Evolutionary conservation across 2,888 invertebrate genomes (phyloP), one percentile per base, ranked within the genome.

Genomic region (Hoplodrina ambigua): DNA sequence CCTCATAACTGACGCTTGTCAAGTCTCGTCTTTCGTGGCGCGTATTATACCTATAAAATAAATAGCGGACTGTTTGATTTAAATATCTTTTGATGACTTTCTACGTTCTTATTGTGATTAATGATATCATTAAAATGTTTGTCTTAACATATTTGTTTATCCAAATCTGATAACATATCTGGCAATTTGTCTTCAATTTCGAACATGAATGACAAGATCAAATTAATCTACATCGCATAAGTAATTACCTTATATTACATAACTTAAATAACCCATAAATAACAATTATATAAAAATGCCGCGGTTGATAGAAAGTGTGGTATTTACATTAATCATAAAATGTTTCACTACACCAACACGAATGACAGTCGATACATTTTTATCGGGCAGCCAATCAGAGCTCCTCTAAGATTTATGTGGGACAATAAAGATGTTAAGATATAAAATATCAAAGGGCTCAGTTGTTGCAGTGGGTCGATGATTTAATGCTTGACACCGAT

Each of bases 361-460:
- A 83, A 88, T 86, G 78, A 78, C 72, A 71, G 76, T 63, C 77
- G 72, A 86, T 85, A 78, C 69, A 83, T 87, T 89, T 86, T 86
- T 86, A 89, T 89, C 87, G 71, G 59, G 55, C 73, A 56, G 49
- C 75, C 76, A 86, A 87, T 86, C 88, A 82, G 76, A 60, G 78
- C 85, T 85, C 78, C 74, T 80, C 74, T 72, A 63, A 89, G 88
- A 92, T 91, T 91, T 90, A 91, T 88, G 82, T 76, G 70, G 81
- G 75, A 84, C 86, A 87, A 88, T 90, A 87, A 88, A 90, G 87
- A 88, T 88, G 86, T 89, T 84, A 62, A 82, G 82, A 89, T 88
- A 88, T 88, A 87, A 86, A 89, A 89, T 91, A 88, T 89, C 86
- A 85, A 84, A 86, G 85, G 85, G 84, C 81, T 83, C 74, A 69